Evolutionary conservation across 2,797 vertebrate genomes (phyloP).

Genomic region (Paedocypris micromegethes): DNA sequence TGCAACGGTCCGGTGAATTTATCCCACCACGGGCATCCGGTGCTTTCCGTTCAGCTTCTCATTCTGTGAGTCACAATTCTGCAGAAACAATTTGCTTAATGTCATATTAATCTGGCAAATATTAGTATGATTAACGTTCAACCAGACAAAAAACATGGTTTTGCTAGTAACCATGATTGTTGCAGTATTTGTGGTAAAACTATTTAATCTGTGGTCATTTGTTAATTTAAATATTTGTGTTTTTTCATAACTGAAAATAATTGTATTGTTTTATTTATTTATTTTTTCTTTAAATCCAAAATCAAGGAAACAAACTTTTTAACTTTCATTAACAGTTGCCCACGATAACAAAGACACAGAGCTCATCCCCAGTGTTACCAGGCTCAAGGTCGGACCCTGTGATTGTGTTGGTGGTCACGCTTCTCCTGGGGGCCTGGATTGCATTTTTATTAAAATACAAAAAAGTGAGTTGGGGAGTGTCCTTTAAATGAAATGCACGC

Average conservation of each 20-base stretch:
- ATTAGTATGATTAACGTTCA: not conserved
- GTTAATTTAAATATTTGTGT: no score
- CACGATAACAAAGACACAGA: slow-evolving; percentile 8
- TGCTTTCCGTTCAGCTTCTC: slow-evolving; percentile 44
- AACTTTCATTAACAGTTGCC: slow-evolving; percentile 28
- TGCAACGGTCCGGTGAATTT: slow-evolving; percentile 69
- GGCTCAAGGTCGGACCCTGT: slow-evolving; percentile 69
- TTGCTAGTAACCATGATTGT: no score
- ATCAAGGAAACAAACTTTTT: not conserved
- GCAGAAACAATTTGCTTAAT: not conserved
- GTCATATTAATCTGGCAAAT: not conserved
- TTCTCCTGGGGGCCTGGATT: slow-evolving; percentile 81
- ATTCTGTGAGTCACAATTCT: slow-evolving; percentile 66
- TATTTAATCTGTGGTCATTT: no score
- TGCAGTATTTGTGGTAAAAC: no score
- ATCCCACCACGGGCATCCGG: slow-evolving; percentile 61
- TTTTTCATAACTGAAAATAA: no score
- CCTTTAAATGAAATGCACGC: not conserved
- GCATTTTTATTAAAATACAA: slow-evolving; percentile 67
- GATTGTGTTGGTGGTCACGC: slow-evolving; percentile 62
- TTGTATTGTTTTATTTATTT: no score
- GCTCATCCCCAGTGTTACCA: slow-evolving; percentile 51
- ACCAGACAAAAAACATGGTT: no score
- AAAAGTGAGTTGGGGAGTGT: slow-evolving; percentile 49
- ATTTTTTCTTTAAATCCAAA: no score